Base-by-base conservation (phyloP, 1,140 invertebrate species). In the Bombus superbus region DNA sequence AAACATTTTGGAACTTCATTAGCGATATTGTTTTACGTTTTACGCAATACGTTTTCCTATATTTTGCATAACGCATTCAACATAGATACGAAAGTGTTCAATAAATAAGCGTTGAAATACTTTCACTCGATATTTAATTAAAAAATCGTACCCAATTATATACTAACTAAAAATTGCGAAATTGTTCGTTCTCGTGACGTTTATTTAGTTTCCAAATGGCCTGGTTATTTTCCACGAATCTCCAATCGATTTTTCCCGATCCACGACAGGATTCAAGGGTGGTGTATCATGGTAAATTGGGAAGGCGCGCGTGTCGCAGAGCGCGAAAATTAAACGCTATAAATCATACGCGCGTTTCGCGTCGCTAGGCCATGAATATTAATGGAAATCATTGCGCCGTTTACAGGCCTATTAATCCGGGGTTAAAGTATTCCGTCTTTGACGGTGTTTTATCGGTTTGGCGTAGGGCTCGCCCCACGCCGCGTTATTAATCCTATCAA, bases 401-500 rank as follows among this genome's bases (percentile, higher is more conserved):
- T 95, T 93, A 94, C 92, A 93, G 91, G 88, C 91, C 94, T 94
- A 94, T 94, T 95, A 95, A 95, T 94, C 92, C 93, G 89, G 86
- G 91, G 90, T 92, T 93, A 92, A 94, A 93, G 93, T 93, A 94
- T 94, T 94, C 92, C 88, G 89, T 93, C 92, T 94, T 92, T 91
- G 91, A 88, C 92, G 92, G 86, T 92, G 91, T 94, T 94, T 94
- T 94, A 94, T 94, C 93, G 91, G 76, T 85, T 73, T 38, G 59
- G 77, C 72, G 18, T 32, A 15, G 69, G n/a, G 42, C 35, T 83
- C 72, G 80, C 32, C 13, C 69, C 38, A 77, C 9, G 81, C 71
- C 53, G 69, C 87, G 89, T 94, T 95, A 95, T 95, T 95, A 95
- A 93, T 86, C 92, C 94, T 93, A 95, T 95, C 94, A 93, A 95